phyloP scores from a whole-genome alignment of 2,888 invertebrate genomes.

The Gnatocerus cornutus region DNA sequence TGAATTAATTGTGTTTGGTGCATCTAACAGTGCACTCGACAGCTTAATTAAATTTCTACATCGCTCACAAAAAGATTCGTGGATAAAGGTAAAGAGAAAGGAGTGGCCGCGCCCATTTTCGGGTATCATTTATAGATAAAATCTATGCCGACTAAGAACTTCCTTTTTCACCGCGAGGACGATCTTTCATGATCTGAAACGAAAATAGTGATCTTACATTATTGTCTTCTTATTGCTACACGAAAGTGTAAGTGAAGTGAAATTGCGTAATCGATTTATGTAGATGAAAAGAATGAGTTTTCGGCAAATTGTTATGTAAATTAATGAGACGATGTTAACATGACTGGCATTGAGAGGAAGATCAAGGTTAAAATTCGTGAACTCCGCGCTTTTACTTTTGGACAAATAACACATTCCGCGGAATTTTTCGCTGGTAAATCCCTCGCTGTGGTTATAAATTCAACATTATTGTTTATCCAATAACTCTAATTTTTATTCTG shows the following conservation, averaged over 20 bases:
- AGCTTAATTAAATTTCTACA: constrained; percentile 22
- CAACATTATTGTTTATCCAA: too few relatives aligned
- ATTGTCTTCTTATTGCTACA: too few relatives aligned
- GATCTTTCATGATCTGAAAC: not conserved
- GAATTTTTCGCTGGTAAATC: too few relatives aligned
- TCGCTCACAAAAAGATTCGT: constrained; percentile 12
- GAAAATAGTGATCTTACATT: not conserved
- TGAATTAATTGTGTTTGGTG: not conserved
- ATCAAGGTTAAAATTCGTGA: constrained; percentile 9
- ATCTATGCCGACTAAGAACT: constrained; percentile 8
- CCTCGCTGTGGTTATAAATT: too few relatives aligned
- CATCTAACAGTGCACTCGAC: constrained; percentile 6
- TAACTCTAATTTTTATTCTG: too few relatives aligned
- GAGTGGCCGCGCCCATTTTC: constrained; percentile 5
- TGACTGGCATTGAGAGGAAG: constrained; percentile 15
- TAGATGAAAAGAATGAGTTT: constrained; percentile 7
- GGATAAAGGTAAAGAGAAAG: constrained; percentile 15
- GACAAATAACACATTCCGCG: too few relatives aligned
- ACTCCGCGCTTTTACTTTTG: too few relatives aligned
- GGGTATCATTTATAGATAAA: constrained; percentile 11
- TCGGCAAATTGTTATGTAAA: constrained; percentile 11
- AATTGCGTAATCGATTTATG: not conserved
- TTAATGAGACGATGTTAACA: constrained; percentile 4
- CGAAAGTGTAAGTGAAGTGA: too few relatives aligned
- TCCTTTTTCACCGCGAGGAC: not conserved